These are phyloP conservation scores for Callipepla squamata DNA, from an alignment of 2,113 vertebrate genomes.

Conservation along the genomic window DNA sequence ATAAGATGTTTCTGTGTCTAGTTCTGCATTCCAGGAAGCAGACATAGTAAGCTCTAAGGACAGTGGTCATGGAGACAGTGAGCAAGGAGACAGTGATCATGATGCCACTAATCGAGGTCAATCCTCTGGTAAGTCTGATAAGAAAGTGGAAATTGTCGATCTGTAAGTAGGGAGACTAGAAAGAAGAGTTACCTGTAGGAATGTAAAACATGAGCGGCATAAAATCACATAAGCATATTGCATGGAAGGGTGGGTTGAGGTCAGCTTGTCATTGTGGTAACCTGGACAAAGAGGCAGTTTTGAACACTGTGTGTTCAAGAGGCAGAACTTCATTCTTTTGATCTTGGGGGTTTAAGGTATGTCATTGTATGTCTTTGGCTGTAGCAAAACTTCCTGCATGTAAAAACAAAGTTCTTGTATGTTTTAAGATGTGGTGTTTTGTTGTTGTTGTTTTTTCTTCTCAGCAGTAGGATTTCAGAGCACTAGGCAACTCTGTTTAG, in stretches of 20 bases:
- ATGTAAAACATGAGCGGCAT: not conserved
- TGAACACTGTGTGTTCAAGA: accelerated
- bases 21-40: slow-evolving; percentile 98
- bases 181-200: not conserved
- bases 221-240: not conserved
- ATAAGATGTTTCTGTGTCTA: slow-evolving; percentile 76
- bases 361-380: not conserved
- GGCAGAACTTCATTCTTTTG: not conserved
- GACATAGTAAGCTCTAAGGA: slow-evolving; percentile 99
- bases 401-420: not conserved
- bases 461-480: not conserved
- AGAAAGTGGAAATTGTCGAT: slow-evolving; percentile 59
- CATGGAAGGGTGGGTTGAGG: not conserved
- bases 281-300: not conserved
- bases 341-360: accelerated
- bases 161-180: slow-evolving; percentile 40
- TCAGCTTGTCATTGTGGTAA: not conserved
- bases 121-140: slow-evolving; percentile 89
- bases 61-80: slow-evolving; percentile 98
- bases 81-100: slow-evolving; percentile 98
- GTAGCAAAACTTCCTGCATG: not conserved
- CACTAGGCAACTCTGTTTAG: slow-evolving; percentile 19
- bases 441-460: not conserved
- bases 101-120: slow-evolving; percentile 97
- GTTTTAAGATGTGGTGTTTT: not conserved